Percentiles rank a stretch among this genome's conserved stretches.
Evolutionary conservation across 2,888 invertebrate species (phyloP).

Genomic region (Lasioglossum calceatum): DNA sequence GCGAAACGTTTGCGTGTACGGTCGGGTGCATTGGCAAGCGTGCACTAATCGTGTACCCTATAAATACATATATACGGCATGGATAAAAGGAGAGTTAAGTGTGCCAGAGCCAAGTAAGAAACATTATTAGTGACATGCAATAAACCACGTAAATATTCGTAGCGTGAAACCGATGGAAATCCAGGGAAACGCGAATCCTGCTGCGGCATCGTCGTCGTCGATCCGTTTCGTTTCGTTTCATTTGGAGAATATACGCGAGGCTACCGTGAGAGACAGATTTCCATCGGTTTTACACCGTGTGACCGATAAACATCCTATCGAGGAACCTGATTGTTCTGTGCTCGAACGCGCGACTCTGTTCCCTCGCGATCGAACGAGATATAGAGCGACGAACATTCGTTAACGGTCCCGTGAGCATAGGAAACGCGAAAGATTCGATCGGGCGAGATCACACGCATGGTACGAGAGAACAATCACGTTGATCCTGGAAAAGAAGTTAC

Average conservation of each 20-base stretch:
- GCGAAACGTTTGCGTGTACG: constrained; percentile 34
- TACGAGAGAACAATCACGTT: constrained; percentile 73
- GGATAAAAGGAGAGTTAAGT: constrained; percentile 54
- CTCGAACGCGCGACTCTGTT: not conserved
- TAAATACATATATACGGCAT: constrained; percentile 30
- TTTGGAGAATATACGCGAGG: not conserved
- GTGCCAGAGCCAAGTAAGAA: constrained; percentile 69
- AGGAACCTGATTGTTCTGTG: constrained; percentile 72
- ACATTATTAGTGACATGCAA: constrained; percentile 74
- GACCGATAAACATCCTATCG: constrained; percentile 52
- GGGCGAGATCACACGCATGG: not conserved
- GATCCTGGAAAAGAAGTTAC: constrained; percentile 68
- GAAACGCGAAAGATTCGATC: constrained; percentile 9
- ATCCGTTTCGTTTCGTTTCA: not conserved
- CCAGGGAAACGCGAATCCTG: not conserved
- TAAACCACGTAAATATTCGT: constrained; percentile 69
- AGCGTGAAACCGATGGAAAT: constrained; percentile 74
- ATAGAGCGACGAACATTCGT: not conserved
- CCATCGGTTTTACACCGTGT: constrained; percentile 73
- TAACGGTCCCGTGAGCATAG: not conserved
- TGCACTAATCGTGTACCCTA: constrained; percentile 35
- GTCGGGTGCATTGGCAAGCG: constrained; percentile 31
- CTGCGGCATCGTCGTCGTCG: not conserved
- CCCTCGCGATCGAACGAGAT: not conserved
- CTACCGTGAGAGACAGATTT: constrained; percentile 22